Evolutionary conservation across 2,797 vertebrate species (phyloP).

Genomic region (Enteromius mattozi): DNA sequence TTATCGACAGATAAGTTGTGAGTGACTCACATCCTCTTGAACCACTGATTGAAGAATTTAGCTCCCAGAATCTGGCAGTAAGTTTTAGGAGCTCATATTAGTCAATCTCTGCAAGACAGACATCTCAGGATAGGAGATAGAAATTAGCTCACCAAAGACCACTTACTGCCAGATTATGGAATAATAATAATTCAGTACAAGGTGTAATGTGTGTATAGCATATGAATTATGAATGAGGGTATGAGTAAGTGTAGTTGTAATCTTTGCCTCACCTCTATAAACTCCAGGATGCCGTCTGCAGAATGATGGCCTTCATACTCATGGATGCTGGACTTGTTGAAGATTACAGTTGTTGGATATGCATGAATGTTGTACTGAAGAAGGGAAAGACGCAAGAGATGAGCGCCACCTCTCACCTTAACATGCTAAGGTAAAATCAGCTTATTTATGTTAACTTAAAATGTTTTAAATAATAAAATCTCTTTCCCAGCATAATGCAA

Average conservation of each 20-base stretch:
- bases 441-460: background rate
- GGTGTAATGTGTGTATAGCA: background rate
- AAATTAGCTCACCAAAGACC: too few species aligned
- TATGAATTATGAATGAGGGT: background rate
- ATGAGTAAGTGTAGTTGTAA: background rate
- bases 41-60: too few species aligned
- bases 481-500: background rate
- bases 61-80: too few species aligned
- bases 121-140: too few species aligned
- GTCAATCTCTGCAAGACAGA: too few species aligned
- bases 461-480: background rate
- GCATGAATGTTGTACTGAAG: slow-evolving; percentile 93
- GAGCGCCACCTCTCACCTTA: background rate
- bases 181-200: too few species aligned
- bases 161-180: too few species aligned
- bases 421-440: background rate
- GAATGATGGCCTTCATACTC: slow-evolving; percentile 97
- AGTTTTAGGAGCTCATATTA: too few species aligned
- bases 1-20: too few species aligned
- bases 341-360: slow-evolving; percentile 94
- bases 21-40: too few species aligned
- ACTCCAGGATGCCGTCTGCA: slow-evolving; percentile 93
- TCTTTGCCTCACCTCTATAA: slow-evolving; percentile 85
- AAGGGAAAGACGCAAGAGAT: slow-evolving; percentile 34
- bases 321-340: slow-evolving; percentile 91